Conservation (phyloP, 2,797 vertebrate genomes). For the Adelosebastes latens region DNA sequence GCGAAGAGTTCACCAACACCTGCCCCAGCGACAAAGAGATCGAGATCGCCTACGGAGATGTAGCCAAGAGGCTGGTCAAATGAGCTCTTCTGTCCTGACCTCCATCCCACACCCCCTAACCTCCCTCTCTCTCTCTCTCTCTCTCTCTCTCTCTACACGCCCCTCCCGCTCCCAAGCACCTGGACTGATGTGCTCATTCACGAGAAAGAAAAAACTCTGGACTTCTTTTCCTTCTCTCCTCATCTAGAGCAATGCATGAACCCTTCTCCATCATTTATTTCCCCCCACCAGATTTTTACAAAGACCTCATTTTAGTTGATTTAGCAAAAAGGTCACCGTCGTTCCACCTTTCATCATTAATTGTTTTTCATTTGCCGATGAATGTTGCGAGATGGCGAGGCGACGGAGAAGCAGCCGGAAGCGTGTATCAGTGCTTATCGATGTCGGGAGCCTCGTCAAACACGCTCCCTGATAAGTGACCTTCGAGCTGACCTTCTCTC, state of each 20-base stretch:
- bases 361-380: slow-evolving; percentile 29
- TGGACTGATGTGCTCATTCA: slow-evolving; percentile 73
- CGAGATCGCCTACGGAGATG: slow-evolving; percentile 96
- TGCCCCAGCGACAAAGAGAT: slow-evolving; percentile 98
- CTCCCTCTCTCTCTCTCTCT: neutral
- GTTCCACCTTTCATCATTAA: slow-evolving; percentile 31
- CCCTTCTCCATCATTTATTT: neutral
- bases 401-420: slow-evolving; percentile 25
- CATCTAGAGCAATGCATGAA: slow-evolving; percentile 58
- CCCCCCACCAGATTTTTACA: slow-evolving; percentile 33
- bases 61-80: slow-evolving; percentile 97
- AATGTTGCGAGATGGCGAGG: slow-evolving; percentile 36
- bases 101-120: neutral
- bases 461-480: slow-evolving; percentile 66
- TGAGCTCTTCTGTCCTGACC: slow-evolving; percentile 70
- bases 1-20: slow-evolving; percentile 98
- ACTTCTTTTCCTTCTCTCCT: slow-evolving; percentile 75
- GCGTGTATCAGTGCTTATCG: slow-evolving; percentile 44
- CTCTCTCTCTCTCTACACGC: neutral
- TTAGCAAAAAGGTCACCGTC: slow-evolving; percentile 21
- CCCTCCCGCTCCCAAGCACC: slow-evolving; percentile 32
- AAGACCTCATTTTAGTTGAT: slow-evolving; percentile 46
- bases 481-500: slow-evolving; percentile 57
- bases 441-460: slow-evolving; percentile 31
- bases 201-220: slow-evolving; percentile 75